These are phyloP conservation scores for Hirundo rustica DNA, from an alignment of 2,797 vertebrate species.

Conservation along the genomic window DNA sequence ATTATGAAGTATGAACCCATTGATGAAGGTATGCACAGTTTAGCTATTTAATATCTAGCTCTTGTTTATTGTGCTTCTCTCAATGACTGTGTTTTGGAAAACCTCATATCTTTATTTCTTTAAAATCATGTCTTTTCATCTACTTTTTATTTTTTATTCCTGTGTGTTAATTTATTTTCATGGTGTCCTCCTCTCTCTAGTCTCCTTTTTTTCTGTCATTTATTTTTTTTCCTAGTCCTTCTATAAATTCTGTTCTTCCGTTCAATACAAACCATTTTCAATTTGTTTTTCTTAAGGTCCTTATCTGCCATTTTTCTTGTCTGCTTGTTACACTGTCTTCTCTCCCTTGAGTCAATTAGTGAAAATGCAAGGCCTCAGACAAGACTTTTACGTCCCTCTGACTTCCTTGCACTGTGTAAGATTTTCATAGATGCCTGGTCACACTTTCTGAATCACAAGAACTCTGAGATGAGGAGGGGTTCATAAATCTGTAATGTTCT, in stretches of 20 bases:
- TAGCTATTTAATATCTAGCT: neutral
- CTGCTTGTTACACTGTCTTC: neutral
- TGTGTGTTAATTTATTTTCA: neutral
- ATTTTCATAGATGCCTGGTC: neutral
- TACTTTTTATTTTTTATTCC: neutral
- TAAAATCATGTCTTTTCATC: neutral
- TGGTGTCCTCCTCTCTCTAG: neutral
- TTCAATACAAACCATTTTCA: neutral
- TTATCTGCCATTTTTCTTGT: neutral
- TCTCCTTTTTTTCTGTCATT: neutral
- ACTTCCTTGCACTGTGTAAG: neutral
- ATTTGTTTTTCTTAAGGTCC: neutral
- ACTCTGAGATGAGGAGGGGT: neutral
- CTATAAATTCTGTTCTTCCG: neutral
- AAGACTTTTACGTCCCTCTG: neutral
- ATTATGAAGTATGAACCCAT: slow-evolving; percentile 86
- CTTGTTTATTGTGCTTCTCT: neutral
- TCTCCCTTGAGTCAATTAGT: neutral
- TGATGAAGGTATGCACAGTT: slow-evolving; percentile 76
- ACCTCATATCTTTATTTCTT: neutral
- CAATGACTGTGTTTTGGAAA: neutral
- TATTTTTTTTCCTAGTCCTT: neutral
- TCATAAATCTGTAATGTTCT: neutral
- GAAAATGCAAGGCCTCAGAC: neutral
- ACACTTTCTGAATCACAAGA: neutral